Conservation (phyloP, 2,113 vertebrate genomes). For the Elgaria multicarinata region DNA sequence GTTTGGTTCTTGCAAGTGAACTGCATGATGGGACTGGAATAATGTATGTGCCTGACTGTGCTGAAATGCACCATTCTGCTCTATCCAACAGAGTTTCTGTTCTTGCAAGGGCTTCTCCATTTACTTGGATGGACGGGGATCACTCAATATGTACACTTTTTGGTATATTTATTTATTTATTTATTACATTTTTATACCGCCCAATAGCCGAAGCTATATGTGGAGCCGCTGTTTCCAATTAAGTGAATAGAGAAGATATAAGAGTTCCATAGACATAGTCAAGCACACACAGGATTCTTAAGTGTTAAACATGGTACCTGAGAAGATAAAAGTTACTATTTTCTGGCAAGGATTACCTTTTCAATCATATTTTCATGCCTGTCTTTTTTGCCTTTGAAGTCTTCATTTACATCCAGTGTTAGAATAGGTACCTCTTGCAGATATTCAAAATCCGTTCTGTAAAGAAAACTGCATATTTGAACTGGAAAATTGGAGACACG, state of each 20-base stretch:
- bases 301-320: background rate
- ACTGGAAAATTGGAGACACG: conserved; percentile 20
- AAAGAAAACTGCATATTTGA: conserved; percentile 19
- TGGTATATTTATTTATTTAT: too few relatives aligned
- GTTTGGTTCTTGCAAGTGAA: too few relatives aligned
- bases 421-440: conserved; percentile 87
- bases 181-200: too few relatives aligned
- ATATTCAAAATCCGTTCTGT: conserved; percentile 89
- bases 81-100: background rate
- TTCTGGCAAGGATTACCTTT: conserved; percentile 80
- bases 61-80: too few relatives aligned
- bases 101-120: background rate
- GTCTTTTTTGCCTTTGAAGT: conserved; percentile 81
- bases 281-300: background rate
- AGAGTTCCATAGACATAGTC: background rate
- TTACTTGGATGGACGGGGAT: background rate
- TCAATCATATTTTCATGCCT: conserved; percentile 85
- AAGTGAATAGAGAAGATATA: background rate
- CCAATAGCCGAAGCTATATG: too few relatives aligned
- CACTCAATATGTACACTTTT: background rate
- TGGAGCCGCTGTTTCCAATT: background rate
- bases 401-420: conserved; percentile 89
- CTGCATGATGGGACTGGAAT: too few relatives aligned
- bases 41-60: too few relatives aligned
- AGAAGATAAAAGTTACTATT: background rate